A percentile compares a stretch with the other conserved stretches of the same genome.
phyloP scores from a whole-genome alignment of 2,888 invertebrate species.

The Sericinus montela region DNA sequence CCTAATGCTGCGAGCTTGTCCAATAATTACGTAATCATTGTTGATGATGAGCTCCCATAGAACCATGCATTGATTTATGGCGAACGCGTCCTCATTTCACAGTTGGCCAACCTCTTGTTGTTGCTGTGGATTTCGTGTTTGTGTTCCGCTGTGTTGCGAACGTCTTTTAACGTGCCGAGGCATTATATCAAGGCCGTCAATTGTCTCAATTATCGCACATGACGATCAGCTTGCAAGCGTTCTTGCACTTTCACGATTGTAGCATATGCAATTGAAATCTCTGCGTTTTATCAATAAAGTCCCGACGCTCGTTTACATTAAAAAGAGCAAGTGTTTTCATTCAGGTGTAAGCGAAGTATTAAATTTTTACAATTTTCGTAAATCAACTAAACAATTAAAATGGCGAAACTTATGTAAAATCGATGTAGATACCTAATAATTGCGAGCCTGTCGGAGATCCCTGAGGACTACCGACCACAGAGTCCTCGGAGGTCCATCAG shows the following conservation, averaged over 20 bases:
- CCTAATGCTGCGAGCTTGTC: constrained; percentile 2
- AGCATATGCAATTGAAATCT: constrained; percentile 24
- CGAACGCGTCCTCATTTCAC: constrained; percentile 33
- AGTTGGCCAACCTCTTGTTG: constrained; percentile 41
- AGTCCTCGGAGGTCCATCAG: too few relatives aligned
- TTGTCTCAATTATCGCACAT: constrained; percentile 56
- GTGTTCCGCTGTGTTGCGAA: constrained; percentile 27
- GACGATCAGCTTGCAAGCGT: constrained; percentile 30
- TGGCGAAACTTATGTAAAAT: too few relatives aligned
- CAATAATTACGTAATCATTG: constrained; percentile 28
- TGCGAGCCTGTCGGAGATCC: too few relatives aligned
- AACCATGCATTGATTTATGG: constrained; percentile 43
- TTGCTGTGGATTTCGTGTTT: constrained; percentile 32
- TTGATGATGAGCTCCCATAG: constrained; percentile 19
- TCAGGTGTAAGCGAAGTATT: not conserved
- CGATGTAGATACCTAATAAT: too few relatives aligned
- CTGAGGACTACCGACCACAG: too few relatives aligned
- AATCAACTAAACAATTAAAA: too few relatives aligned
- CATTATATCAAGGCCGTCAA: constrained; percentile 45
- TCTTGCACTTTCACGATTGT: constrained; percentile 45
- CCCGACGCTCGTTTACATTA: constrained; percentile 1
- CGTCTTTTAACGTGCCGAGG: constrained; percentile 40
- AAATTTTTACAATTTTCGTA: too few relatives aligned
- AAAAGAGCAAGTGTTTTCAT: not conserved
- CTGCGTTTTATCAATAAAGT: constrained; percentile 9